phyloP scores from a whole-genome alignment of 2,113 vertebrate species.

The Lontra canadensis region DNA sequence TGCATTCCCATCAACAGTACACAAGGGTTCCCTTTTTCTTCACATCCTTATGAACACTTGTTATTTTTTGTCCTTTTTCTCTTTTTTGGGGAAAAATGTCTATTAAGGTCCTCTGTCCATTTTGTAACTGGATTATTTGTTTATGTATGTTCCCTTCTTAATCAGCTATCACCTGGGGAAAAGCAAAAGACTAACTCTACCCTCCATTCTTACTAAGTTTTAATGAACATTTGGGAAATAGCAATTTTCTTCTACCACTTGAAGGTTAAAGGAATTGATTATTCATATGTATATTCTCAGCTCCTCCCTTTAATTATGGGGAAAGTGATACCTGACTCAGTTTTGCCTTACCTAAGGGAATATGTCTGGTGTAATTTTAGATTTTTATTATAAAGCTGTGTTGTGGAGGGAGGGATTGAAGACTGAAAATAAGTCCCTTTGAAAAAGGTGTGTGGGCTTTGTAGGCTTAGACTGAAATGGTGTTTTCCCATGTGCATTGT shows the following conservation, averaged over 20 bases:
- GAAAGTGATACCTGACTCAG: neutral
- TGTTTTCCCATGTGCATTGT: neutral
- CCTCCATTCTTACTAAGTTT: neutral
- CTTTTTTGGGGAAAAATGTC: neutral
- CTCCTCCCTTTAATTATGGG: conserved; percentile 17
- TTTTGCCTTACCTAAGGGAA: conserved; percentile 25
- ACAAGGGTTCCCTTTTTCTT: neutral
- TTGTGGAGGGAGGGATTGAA: neutral
- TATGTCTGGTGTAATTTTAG: conserved; percentile 16
- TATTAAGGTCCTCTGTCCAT: neutral
- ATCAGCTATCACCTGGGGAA: neutral
- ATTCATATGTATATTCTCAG: neutral
- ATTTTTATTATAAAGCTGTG: conserved; percentile 24
- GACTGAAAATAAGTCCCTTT: conserved; percentile 1
- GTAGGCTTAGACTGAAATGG: neutral
- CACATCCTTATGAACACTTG: neutral
- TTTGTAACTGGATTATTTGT: neutral
- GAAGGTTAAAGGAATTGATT: neutral
- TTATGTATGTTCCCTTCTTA: neutral
- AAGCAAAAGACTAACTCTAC: neutral
- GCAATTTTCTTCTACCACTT: neutral
- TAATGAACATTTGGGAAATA: conserved; percentile 19
- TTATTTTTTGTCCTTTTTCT: neutral
- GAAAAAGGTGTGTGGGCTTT: neutral
- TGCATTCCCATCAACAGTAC: neutral